A percentile compares a stretch with the other conserved stretches of the same genome.
Conservation (phyloP, 2,113 vertebrate genomes). For the Prietella phreatophila region DNA sequence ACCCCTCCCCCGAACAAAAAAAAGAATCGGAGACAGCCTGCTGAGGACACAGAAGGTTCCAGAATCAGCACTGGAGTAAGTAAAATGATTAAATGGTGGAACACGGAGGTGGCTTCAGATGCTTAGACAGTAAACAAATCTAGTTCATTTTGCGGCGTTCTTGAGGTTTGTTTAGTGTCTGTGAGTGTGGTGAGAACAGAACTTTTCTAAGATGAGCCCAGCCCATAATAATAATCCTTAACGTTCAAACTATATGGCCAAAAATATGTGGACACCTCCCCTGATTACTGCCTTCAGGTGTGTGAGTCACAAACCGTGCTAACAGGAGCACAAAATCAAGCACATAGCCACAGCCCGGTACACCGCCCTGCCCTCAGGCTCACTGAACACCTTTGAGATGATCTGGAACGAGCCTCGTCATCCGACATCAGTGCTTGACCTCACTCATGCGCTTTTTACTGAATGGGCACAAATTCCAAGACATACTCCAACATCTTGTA, state of each 20-base stretch:
- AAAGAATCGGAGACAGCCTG: not conserved
- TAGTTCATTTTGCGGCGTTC: not conserved
- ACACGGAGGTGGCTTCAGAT: not conserved
- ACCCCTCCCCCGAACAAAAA: conserved; percentile 37
- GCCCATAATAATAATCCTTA: not conserved
- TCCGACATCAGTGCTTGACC: not conserved
- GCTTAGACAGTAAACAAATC: not conserved
- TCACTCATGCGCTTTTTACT: not conserved
- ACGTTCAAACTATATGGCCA: not conserved
- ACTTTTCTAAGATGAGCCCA: not conserved
- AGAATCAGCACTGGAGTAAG: not conserved
- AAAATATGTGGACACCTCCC: not conserved
- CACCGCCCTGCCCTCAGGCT: not conserved
- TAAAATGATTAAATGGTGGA: not conserved
- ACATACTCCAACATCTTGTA: no score
- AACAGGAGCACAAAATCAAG: not conserved
- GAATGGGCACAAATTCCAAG: not conserved
- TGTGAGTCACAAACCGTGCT: not conserved
- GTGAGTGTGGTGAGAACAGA: not conserved
- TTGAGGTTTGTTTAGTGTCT: not conserved
- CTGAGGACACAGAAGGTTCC: not conserved
- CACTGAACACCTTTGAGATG: not conserved
- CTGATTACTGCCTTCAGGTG: not conserved
- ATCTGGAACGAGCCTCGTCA: not conserved
- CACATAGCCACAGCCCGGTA: not conserved